Evolutionary conservation across 2,888 invertebrate genomes (phyloP).

Genomic region (Orthosia incerta): DNA sequence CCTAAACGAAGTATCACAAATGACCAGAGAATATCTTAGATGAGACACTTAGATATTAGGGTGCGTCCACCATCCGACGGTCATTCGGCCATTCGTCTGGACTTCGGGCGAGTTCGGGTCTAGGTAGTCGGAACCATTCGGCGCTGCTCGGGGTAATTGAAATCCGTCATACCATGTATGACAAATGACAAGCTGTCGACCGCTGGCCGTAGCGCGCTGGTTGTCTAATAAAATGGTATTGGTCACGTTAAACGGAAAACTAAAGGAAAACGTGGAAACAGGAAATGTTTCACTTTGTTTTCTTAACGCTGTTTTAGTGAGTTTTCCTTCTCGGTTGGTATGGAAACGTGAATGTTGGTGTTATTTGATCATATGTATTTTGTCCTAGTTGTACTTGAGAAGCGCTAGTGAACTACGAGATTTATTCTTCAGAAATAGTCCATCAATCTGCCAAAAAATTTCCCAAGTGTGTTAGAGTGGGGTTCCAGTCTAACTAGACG

Average conservation of each 20-base stretch:
- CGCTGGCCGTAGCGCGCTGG: slow-evolving; percentile 36
- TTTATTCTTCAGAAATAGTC: too few species aligned
- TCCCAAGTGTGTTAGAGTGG: too few species aligned
- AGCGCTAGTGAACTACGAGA: too few species aligned
- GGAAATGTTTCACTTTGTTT: slow-evolving; percentile 17
- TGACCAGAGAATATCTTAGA: slow-evolving; percentile 71
- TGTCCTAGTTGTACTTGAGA: too few species aligned
- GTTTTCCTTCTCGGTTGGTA: slow-evolving; percentile 2
- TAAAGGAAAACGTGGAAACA: slow-evolving; percentile 23
- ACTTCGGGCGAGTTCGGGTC: slow-evolving; percentile 44
- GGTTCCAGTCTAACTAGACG: too few species aligned
- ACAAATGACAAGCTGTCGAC: slow-evolving; percentile 77
- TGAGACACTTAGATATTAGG: slow-evolving; percentile 54
- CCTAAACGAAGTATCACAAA: slow-evolving; percentile 71
- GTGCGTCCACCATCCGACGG: slow-evolving; percentile 14
- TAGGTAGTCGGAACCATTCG: slow-evolving; percentile 39
- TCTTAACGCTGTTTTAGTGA: slow-evolving; percentile 1
- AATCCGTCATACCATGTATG: slow-evolving; percentile 82
- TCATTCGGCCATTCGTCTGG: slow-evolving; percentile 30
- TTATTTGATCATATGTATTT: neutral
- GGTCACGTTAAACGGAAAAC: slow-evolving; percentile 44
- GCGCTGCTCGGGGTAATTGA: slow-evolving; percentile 77
- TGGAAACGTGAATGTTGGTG: neutral
- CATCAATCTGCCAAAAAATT: too few species aligned
- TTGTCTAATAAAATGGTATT: slow-evolving; percentile 59